A percentile compares a stretch with the other conserved stretches of the same genome.
These are phyloP conservation scores for Spilarctia lutea DNA, from an alignment of 2,888 invertebrate species.

Conservation along the genomic window DNA sequence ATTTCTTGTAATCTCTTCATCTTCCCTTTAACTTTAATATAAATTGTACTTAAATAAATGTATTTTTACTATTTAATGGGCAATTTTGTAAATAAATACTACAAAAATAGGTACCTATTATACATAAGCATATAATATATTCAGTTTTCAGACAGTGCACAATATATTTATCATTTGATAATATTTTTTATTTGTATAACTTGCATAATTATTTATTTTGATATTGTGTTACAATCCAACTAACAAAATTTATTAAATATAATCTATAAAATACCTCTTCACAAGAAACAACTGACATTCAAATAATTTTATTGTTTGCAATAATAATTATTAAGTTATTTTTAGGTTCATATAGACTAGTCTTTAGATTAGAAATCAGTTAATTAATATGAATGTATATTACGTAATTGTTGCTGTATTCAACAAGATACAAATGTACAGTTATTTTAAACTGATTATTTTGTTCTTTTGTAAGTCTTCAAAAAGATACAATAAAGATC, in stretches of 20 bases:
- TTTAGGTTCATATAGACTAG: constrained; percentile 57
- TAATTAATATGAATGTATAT: constrained; percentile 8
- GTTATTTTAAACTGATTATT: constrained; percentile 34
- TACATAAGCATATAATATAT: not conserved
- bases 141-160: not conserved
- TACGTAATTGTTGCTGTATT: constrained; percentile 9
- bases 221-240: not conserved
- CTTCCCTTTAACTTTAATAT: not conserved
- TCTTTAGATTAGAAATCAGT: constrained; percentile 52
- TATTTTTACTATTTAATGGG: constrained; percentile 4
- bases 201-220: not conserved
- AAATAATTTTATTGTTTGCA: constrained; percentile 45
- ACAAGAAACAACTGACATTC: constrained; percentile 40
- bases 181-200: not conserved
- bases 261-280: not conserved
- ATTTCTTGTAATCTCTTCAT: not conserved
- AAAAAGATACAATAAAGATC: constrained; percentile 47
- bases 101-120: not conserved
- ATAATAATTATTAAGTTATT: constrained; percentile 51
- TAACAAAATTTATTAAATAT: not conserved
- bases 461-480: constrained; percentile 6
- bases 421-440: constrained; percentile 35
- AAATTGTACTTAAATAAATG: not conserved
- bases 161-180: not conserved
- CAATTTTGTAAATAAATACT: constrained; percentile 1